A percentile compares a stretch with the other conserved stretches of the same genome.
phyloP scores from a whole-genome alignment of 2,797 vertebrate species.

The Aotus griseimembra region DNA sequence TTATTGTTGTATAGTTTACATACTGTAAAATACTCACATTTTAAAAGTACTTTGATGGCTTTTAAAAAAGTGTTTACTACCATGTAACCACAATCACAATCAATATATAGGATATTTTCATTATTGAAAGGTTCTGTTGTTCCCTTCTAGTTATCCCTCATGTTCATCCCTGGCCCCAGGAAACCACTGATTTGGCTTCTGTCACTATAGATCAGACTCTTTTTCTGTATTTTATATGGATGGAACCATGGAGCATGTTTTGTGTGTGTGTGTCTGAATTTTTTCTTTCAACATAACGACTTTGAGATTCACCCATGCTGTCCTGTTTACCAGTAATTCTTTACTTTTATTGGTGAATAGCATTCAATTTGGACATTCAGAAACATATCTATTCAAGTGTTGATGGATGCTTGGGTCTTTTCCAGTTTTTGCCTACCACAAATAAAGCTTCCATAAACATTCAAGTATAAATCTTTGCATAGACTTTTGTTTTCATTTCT shows the following conservation, averaged over 20 bases:
- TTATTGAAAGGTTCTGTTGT: neutral
- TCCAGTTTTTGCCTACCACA: neutral
- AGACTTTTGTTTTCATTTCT: neutral
- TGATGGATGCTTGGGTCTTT: neutral
- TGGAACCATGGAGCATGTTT: fast-evolving
- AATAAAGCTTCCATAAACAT: neutral
- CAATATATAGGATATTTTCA: neutral
- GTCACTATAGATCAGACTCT: neutral
- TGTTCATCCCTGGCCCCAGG: no score
- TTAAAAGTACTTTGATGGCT: neutral
- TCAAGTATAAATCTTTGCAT: neutral
- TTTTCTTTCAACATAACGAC: neutral
- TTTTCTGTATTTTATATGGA: neutral
- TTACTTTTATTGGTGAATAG: neutral
- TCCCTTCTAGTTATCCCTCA: neutral
- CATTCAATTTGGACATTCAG: neutral
- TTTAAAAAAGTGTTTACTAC: neutral
- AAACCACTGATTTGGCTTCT: neutral
- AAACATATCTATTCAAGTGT: neutral
- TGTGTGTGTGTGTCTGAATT: neutral
- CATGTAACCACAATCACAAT: neutral
- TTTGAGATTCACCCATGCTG: neutral
- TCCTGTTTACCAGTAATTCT: neutral
- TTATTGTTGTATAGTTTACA: neutral
- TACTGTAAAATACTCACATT: neutral